These are phyloP conservation scores for Andrena trimmerana DNA, from an alignment of 2,888 invertebrate genomes.

Conservation along the genomic window DNA sequence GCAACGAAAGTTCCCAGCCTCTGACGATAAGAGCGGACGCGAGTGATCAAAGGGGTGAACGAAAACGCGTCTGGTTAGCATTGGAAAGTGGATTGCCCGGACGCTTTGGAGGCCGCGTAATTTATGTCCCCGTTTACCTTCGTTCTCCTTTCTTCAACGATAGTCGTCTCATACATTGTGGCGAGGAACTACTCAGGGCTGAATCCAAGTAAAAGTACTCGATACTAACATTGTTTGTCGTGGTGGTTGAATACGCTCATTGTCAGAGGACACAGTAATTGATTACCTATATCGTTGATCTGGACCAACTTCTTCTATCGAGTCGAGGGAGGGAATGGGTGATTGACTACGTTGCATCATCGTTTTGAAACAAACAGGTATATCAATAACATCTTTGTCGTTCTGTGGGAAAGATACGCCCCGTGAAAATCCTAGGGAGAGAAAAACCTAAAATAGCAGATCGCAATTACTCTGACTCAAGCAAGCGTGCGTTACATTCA, in stretches of 20 bases:
- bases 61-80: slow-evolving; percentile 28
- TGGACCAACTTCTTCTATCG: too few species aligned
- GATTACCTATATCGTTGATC: too few species aligned
- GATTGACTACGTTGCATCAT: too few species aligned
- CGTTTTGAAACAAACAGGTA: too few species aligned
- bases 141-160: neutral
- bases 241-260: too few species aligned
- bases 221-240: too few species aligned
- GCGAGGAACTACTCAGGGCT: neutral
- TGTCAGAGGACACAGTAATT: too few species aligned
- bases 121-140: slow-evolving; percentile 34
- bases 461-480: slow-evolving; percentile 12
- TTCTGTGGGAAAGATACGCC: neutral
- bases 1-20: slow-evolving; percentile 31
- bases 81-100: slow-evolving; percentile 36
- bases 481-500: slow-evolving; percentile 16
- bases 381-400: too few species aligned
- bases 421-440: neutral
- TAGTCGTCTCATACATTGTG: neutral
- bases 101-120: slow-evolving; percentile 27
- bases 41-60: slow-evolving; percentile 34
- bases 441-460: neutral
- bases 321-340: too few species aligned
- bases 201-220: neutral
- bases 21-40: neutral